phyloP scores from a whole-genome alignment of 2,888 invertebrate species.

The Cephus runcator region DNA sequence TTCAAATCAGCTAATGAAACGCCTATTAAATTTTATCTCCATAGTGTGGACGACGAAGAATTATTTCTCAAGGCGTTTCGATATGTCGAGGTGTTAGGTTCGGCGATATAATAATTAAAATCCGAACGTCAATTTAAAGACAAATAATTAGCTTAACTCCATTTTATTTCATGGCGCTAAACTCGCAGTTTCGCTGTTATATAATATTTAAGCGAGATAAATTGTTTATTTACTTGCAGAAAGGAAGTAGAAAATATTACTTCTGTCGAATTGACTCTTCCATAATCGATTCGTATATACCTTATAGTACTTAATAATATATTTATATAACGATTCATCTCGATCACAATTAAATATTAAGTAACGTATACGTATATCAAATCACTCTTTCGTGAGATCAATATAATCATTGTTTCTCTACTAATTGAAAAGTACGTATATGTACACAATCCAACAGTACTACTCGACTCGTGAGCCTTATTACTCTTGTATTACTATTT shows the following conservation, averaged over 20 bases:
- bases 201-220: constrained; percentile 30
- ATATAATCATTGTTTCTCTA: too few species aligned
- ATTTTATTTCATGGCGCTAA: neutral
- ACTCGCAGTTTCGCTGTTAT: constrained; percentile 23
- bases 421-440: neutral
- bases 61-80: neutral
- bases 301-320: neutral
- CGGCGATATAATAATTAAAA: constrained; percentile 3
- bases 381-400: too few species aligned
- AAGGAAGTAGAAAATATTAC: neutral
- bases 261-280: constrained; percentile 9
- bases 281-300: constrained; percentile 2
- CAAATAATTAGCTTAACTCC: constrained; percentile 9
- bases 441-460: neutral
- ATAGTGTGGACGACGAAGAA: neutral
- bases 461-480: neutral
- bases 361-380: too few species aligned
- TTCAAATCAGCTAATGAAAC: too few species aligned
- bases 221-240: neutral
- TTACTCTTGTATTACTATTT: neutral
- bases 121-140: constrained; percentile 7
- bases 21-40: too few species aligned
- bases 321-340: neutral
- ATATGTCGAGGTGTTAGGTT: neutral
- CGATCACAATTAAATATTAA: neutral